Conservation (phyloP, 1,140 invertebrate genomes). For the Pantala flavescens region DNA sequence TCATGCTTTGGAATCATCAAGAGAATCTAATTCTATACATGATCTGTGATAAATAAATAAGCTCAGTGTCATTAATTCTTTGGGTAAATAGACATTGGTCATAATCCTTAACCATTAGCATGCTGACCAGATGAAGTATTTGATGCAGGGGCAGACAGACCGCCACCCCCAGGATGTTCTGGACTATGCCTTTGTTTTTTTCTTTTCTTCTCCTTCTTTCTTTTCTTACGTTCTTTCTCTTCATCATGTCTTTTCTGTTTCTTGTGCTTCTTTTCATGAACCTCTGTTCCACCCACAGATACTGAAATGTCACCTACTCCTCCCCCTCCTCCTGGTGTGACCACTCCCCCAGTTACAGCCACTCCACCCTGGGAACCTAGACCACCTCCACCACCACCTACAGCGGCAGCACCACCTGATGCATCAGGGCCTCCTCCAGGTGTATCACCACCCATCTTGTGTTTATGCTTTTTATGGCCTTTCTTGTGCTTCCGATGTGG, state of each 20-base stretch:
- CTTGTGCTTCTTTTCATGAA: constrained; percentile 91
- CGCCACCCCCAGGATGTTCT: constrained; percentile 56
- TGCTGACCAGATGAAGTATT: not conserved
- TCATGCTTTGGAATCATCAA: not conserved
- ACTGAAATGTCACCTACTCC: constrained; percentile 43
- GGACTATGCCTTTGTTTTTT: constrained; percentile 91
- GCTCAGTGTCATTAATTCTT: not conserved
- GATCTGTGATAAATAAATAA: not conserved
- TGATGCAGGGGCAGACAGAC: not conserved
- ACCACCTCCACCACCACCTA: constrained; percentile 21
- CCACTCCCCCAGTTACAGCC: constrained; percentile 44
- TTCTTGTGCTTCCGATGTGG: constrained; percentile 88
- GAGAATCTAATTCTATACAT: not conserved
- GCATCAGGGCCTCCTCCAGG: constrained; percentile 51
- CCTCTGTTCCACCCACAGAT: constrained; percentile 49
- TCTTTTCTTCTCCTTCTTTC: constrained; percentile 91
- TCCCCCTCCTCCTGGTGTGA: constrained; percentile 47
- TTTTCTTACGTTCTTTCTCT: constrained; percentile 85
- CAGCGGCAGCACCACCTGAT: constrained; percentile 39
- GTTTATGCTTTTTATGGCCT: constrained; percentile 92
- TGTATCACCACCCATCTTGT: constrained; percentile 63
- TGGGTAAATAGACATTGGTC: not conserved
- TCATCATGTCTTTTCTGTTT: constrained; percentile 90
- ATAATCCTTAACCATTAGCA: not conserved
- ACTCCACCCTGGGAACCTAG: not conserved